These are phyloP conservation scores for Nixonia krombeini DNA, from an alignment of 1,140 invertebrate genomes.

Conservation along the genomic window DNA sequence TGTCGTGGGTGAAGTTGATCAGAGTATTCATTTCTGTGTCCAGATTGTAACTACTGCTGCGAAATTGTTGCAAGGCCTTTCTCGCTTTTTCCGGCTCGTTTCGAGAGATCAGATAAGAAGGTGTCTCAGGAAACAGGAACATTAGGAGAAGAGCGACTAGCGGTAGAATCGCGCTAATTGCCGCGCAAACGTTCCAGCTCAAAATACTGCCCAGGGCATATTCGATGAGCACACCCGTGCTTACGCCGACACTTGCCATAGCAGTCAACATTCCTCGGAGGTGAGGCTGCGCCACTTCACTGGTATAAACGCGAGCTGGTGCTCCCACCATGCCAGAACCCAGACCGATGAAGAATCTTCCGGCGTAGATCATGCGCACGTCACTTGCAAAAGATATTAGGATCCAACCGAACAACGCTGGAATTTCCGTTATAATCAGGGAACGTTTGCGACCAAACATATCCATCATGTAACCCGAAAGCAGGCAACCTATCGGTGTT, in stretches of 20 bases:
- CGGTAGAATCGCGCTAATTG: conserved; percentile 74
- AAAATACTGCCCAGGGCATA: conserved; percentile 76
- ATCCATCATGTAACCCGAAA: conserved; percentile 82
- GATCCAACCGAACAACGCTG: conserved; percentile 80
- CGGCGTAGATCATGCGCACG: conserved; percentile 76
- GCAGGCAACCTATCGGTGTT: conserved; percentile 79
- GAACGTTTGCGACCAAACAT: conserved; percentile 76
- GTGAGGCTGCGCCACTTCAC: conserved; percentile 80
- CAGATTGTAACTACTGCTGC: conserved; percentile 76
- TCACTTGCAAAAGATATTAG: conserved; percentile 75
- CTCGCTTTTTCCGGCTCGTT: conserved; percentile 76
- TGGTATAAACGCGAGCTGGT: conserved; percentile 78
- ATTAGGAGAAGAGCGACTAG: conserved; percentile 74
- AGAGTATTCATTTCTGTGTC: conserved; percentile 77
- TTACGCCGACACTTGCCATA: conserved; percentile 76
- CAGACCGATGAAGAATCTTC: conserved; percentile 76
- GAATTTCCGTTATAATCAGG: conserved; percentile 79
- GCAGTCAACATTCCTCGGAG: conserved; percentile 78
- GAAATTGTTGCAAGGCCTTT: conserved; percentile 74
- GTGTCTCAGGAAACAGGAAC: conserved; percentile 80
- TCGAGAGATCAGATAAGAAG: conserved; percentile 78
- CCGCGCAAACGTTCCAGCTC: conserved; percentile 75
- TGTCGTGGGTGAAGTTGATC: conserved; percentile 75
- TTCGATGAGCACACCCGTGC: conserved; percentile 76
- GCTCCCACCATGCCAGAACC: conserved; percentile 81